Conservation (phyloP, 2,113 vertebrate species). For the Irena cyanogastra region DNA sequence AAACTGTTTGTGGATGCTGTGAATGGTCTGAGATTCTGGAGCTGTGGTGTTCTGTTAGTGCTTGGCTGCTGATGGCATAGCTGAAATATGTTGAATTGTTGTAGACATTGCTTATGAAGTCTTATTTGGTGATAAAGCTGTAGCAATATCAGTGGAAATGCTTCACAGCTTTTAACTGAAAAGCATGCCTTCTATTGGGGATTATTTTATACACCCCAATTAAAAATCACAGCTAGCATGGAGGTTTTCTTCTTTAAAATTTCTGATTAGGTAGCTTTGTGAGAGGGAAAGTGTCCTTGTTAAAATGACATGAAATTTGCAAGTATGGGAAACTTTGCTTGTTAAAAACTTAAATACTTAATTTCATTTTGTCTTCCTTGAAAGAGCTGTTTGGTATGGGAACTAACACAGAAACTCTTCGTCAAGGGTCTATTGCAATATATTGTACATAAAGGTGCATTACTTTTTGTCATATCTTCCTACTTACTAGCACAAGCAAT, state of each 20-base stretch:
- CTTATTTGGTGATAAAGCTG: not conserved
- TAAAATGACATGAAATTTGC: not conserved
- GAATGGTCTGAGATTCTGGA: not conserved
- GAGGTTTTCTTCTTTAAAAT: not conserved
- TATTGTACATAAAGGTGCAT: not conserved
- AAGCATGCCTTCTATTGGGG: not conserved
- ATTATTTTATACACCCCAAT: not conserved
- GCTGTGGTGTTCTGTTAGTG: not conserved
- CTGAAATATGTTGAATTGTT: not conserved
- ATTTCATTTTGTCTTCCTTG: not conserved
- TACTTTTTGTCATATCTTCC: not conserved
- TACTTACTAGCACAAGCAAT: not conserved
- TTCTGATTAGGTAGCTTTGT: not conserved
- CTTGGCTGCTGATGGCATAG: not conserved
- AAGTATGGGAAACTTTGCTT: not conserved
- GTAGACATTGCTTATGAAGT: not conserved
- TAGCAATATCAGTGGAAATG: not conserved
- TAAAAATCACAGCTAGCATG: not conserved
- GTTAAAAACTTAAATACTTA: not conserved
- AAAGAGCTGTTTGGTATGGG: not conserved
- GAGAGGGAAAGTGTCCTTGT: not conserved
- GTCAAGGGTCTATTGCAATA: not conserved
- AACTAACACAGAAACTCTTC: not conserved
- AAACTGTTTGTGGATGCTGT: not conserved
- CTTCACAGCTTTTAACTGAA: not conserved